phyloP scores from a whole-genome alignment of 2,888 invertebrate genomes.

The Leptinotarsa tumamoca region DNA sequence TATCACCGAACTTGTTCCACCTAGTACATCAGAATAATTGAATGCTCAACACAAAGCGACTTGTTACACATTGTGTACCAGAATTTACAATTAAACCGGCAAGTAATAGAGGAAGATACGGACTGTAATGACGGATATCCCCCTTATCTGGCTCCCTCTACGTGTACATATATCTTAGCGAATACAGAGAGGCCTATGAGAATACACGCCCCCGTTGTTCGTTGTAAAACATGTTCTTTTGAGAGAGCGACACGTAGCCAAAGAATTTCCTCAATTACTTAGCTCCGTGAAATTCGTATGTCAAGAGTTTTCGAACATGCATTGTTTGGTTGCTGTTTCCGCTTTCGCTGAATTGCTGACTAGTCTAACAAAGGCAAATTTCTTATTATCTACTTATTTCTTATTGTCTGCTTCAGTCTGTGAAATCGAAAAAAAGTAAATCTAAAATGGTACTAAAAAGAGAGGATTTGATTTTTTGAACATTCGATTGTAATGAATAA shows the following conservation, averaged over 20 bases:
- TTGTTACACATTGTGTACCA: slow-evolving; percentile 38
- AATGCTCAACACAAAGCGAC: slow-evolving; percentile 34
- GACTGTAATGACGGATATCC: slow-evolving; percentile 31
- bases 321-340: neutral
- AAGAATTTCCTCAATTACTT: neutral
- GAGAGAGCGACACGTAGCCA: neutral
- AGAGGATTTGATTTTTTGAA: no score
- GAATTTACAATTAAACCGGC: slow-evolving; percentile 37
- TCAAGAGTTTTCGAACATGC: slow-evolving; percentile 5
- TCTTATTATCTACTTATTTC: no score
- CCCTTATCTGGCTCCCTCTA: slow-evolving; percentile 29
- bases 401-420: no score
- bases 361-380: neutral
- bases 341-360: neutral
- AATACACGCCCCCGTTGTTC: slow-evolving; percentile 21
- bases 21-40: slow-evolving; percentile 38
- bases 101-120: slow-evolving; percentile 36
- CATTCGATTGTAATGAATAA: no score
- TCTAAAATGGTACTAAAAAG: no score
- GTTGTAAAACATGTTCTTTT: slow-evolving; percentile 18
- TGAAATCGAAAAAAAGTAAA: no score
- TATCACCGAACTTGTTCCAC: slow-evolving; percentile 33
- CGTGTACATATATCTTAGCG: slow-evolving; percentile 23
- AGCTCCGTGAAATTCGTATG: neutral
- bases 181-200: slow-evolving; percentile 15